phyloP scores from a whole-genome alignment of 1,140 invertebrate genomes.

The Rhopalosiphum padi region DNA sequence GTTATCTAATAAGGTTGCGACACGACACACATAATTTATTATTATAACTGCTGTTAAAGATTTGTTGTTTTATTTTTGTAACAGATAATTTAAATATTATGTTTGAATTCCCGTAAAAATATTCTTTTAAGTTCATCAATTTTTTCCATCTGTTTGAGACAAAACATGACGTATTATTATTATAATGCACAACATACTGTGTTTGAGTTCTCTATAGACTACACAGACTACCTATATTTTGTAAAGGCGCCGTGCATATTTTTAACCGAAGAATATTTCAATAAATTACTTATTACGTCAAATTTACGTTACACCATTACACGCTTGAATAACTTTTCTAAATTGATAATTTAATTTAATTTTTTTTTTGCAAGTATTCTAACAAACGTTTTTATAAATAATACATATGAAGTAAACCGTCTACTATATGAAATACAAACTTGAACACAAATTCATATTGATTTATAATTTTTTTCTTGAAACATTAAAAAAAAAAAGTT shows the following conservation, averaged over 20 bases:
- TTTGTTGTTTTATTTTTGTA: background rate
- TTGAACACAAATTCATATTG: background rate
- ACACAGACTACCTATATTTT: background rate
- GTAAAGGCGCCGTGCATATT: background rate
- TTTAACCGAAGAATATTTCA: constrained; percentile 9
- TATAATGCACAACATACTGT: background rate
- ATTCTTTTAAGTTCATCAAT: background rate
- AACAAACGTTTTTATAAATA: constrained; percentile 18
- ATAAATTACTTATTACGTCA: background rate
- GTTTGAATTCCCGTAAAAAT: background rate
- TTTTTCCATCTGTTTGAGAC: background rate
- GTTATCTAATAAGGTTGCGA: background rate
- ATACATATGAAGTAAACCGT: background rate
- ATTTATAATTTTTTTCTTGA: background rate
- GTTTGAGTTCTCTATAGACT: background rate
- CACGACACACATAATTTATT: background rate
- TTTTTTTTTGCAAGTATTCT: background rate
- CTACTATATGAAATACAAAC: background rate
- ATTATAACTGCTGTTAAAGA: background rate
- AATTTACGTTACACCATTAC: background rate
- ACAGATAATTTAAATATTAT: constrained; percentile 1
- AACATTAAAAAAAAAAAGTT: background rate
- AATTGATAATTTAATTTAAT: constrained; percentile 14
- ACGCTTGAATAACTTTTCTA: background rate
- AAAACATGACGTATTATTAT: background rate